These are phyloP conservation scores for Drosophila melanica DNA, from an alignment of 1,140 invertebrate genomes.

Conservation along the genomic window DNA sequence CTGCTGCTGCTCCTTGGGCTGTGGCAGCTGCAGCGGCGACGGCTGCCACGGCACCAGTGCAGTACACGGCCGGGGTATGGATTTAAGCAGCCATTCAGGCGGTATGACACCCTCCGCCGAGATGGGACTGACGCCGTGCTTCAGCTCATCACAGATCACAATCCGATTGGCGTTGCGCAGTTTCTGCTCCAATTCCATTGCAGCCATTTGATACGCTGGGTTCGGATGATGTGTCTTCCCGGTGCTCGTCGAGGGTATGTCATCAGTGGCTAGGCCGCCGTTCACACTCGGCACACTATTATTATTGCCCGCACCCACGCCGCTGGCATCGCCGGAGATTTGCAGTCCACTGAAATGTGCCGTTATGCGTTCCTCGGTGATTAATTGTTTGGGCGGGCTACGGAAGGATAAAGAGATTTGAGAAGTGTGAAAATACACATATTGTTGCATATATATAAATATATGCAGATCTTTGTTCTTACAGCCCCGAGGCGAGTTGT, in stretches of 20 bases:
- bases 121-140: slow-evolving; percentile 85
- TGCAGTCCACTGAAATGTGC: slow-evolving; percentile 89
- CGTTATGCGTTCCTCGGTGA: slow-evolving; percentile 92
- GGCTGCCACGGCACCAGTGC: slow-evolving; percentile 91
- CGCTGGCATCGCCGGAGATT: slow-evolving; percentile 86
- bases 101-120: slow-evolving; percentile 57
- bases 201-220: slow-evolving; percentile 74
- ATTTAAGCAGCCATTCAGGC: slow-evolving; percentile 67
- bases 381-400: slow-evolving; percentile 89
- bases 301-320: slow-evolving; percentile 54
- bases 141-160: slow-evolving; percentile 89
- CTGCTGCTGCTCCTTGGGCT: slow-evolving; percentile 31
- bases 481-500: slow-evolving; percentile 58
- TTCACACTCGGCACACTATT: slow-evolving; percentile 62
- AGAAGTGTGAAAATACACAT: not conserved
- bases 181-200: slow-evolving; percentile 84
- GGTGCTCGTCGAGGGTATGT: slow-evolving; percentile 71
- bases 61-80: slow-evolving; percentile 89
- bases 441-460: not conserved
- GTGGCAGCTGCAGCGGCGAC: slow-evolving; percentile 86
- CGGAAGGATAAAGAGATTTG: slow-evolving; percentile 19
- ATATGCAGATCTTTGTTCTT: slow-evolving; percentile 15
- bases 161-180: slow-evolving; percentile 86
- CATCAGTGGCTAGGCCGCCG: slow-evolving; percentile 66
- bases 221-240: slow-evolving; percentile 72